Conservation (phyloP, 2,113 vertebrate genomes). For the Misgurnus anguillicaudatus region DNA sequence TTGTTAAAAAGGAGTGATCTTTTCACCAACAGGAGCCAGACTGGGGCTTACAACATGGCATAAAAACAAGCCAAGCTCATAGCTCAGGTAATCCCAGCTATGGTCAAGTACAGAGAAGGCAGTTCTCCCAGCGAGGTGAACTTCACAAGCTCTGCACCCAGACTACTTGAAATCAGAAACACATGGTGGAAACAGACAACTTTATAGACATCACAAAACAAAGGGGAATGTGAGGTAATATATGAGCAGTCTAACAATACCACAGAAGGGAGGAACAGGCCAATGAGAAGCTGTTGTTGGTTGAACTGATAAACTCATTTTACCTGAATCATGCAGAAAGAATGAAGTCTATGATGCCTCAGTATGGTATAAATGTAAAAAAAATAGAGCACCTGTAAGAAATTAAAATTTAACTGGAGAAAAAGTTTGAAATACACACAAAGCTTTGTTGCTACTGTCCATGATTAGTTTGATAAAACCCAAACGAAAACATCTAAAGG, state of each 20-base stretch:
- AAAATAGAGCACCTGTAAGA: neutral
- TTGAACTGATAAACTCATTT: neutral
- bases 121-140: conserved; percentile 40
- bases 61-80: conserved; percentile 36
- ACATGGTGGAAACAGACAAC: conserved; percentile 47
- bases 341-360: conserved; percentile 12
- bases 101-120: conserved; percentile 28
- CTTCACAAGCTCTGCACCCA: conserved; percentile 38
- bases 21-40: conserved; percentile 22
- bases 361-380: too few species aligned
- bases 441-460: neutral
- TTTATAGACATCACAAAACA: conserved; percentile 42
- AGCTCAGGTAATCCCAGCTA: conserved; percentile 49
- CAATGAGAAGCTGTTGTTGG: conserved; percentile 1
- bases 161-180: conserved; percentile 50
- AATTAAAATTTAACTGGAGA: neutral
- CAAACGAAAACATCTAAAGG: neutral
- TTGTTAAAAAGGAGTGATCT: conserved; percentile 28
- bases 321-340: conserved; percentile 11
- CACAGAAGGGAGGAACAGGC: neutral
- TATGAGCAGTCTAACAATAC: conserved; percentile 31
- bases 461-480: neutral
- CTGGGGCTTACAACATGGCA: conserved; percentile 31
- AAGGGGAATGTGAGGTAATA: conserved; percentile 35
- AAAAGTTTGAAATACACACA: neutral